Evolutionary conservation across 2,888 invertebrate species (phyloP).

Genomic region (Halictus quadricinctus): DNA sequence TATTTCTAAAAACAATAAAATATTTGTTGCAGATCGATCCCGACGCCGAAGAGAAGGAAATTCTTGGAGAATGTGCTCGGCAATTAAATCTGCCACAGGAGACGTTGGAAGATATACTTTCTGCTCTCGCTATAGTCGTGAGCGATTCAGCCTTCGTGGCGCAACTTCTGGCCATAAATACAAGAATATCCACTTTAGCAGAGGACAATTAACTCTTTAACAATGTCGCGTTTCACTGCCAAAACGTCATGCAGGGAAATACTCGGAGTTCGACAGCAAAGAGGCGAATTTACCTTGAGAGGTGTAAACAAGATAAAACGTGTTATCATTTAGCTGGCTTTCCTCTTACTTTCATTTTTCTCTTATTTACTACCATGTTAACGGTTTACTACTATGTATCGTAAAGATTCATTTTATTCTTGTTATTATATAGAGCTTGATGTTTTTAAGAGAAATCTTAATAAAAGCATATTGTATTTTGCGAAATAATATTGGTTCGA

Average conservation of each 20-base stretch:
- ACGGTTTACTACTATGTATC: conserved; percentile 49
- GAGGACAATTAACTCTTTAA: conserved; percentile 86
- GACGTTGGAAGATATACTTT: conserved; percentile 86
- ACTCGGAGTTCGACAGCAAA: not conserved
- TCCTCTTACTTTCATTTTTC: conserved; percentile 75
- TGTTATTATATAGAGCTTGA: conserved; percentile 38
- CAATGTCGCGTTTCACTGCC: not conserved
- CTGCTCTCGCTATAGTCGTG: conserved; percentile 87
- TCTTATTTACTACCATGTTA: conserved; percentile 65
- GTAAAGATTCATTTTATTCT: conserved; percentile 48
- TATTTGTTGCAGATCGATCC: conserved; percentile 69
- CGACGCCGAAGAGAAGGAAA: conserved; percentile 83
- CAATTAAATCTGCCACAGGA: conserved; percentile 88
- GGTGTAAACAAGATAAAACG: conserved; percentile 65
- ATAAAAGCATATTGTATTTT: conserved; percentile 41
- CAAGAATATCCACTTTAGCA: conserved; percentile 90
- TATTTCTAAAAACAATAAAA: not conserved
- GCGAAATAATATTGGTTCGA: conserved; percentile 35
- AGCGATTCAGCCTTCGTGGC: conserved; percentile 88
- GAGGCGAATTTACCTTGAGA: conserved; percentile 65
- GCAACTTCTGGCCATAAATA: conserved; percentile 91
- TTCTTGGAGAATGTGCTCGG: conserved; percentile 88
- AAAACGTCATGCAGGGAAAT: not conserved
- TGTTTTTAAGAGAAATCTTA: conserved; percentile 33
- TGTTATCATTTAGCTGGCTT: conserved; percentile 75